Evolutionary conservation across 2,888 invertebrate genomes (phyloP).

Genomic region (Megalurothrips usitatus): DNA sequence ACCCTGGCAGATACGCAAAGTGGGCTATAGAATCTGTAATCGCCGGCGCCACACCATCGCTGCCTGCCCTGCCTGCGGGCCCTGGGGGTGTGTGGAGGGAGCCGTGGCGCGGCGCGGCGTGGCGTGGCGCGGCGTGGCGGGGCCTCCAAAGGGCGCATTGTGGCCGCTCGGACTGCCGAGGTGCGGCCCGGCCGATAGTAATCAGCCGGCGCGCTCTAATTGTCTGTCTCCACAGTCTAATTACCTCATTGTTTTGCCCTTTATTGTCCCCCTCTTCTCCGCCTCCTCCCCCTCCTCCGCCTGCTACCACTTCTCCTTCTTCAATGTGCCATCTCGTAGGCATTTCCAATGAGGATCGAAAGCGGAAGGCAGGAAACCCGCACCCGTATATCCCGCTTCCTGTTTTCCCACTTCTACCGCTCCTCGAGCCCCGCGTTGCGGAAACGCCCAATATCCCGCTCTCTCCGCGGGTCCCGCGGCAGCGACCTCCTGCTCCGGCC

Average conservation of each 20-base stretch:
- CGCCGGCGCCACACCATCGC: background rate
- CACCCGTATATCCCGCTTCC: background rate
- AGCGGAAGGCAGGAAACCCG: too few species aligned
- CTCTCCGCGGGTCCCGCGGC: background rate
- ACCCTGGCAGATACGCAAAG: background rate
- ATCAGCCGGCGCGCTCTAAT: background rate
- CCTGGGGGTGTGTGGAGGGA: too few species aligned
- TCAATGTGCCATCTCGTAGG: too few species aligned
- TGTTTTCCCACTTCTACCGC: background rate
- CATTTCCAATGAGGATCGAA: too few species aligned
- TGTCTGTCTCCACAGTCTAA: slow-evolving; percentile 12
- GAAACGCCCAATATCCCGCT: background rate
- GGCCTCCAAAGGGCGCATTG: background rate
- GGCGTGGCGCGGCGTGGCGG: background rate
- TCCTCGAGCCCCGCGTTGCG: background rate
- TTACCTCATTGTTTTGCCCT: slow-evolving; percentile 20
- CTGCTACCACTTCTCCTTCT: background rate
- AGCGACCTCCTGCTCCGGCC: background rate
- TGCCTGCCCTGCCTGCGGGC: too few species aligned
- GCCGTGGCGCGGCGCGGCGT: background rate
- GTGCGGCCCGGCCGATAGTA: background rate
- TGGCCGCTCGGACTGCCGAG: background rate
- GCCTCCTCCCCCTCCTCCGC: background rate
- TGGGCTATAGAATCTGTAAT: slow-evolving; percentile 19
- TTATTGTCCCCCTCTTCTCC: background rate